A percentile compares a stretch with the other conserved stretches of the same genome.
Conservation (phyloP, 2,888 invertebrate genomes). For the Cecidostiba fungosa region DNA sequence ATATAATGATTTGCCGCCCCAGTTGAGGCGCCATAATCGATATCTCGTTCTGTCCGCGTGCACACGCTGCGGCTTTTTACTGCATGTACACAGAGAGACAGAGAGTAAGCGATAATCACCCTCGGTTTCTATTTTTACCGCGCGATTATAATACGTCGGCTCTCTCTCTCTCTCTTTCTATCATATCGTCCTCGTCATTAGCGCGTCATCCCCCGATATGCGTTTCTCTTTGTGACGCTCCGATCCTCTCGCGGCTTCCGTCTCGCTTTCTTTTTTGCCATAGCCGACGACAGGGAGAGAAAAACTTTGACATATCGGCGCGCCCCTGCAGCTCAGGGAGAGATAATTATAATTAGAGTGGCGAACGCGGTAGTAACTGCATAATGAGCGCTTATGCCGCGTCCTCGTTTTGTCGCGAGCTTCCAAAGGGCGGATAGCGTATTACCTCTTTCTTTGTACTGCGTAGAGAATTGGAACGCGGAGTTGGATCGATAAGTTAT, state of each 20-base stretch:
- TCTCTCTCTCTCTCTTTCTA: too few species aligned
- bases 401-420: conserved; percentile 41
- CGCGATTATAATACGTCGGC: conserved; percentile 21
- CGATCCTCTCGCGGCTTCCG: not conserved
- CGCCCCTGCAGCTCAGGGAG: conserved; percentile 23
- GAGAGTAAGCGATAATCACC: not conserved
- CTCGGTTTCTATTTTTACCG: conserved; percentile 54
- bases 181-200: not conserved
- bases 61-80: not conserved
- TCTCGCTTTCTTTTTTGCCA: not conserved
- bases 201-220: conserved; percentile 1
- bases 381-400: conserved; percentile 51
- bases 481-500: conserved; percentile 38
- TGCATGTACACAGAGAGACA: not conserved
- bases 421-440: not conserved
- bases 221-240: conserved; percentile 1
- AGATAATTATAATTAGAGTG: conserved; percentile 62
- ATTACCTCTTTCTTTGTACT: not conserved
- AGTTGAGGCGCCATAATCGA: conserved; percentile 46
- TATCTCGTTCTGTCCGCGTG: conserved; percentile 44
- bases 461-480: conserved; percentile 44
- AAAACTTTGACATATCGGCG: conserved; percentile 49
- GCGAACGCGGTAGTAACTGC: conserved; percentile 47
- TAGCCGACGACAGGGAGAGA: not conserved
- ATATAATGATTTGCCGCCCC: conserved; percentile 39